Evolutionary conservation across 2,888 invertebrate genomes (phyloP).

Genomic region (Tubulanus polymorphus): DNA sequence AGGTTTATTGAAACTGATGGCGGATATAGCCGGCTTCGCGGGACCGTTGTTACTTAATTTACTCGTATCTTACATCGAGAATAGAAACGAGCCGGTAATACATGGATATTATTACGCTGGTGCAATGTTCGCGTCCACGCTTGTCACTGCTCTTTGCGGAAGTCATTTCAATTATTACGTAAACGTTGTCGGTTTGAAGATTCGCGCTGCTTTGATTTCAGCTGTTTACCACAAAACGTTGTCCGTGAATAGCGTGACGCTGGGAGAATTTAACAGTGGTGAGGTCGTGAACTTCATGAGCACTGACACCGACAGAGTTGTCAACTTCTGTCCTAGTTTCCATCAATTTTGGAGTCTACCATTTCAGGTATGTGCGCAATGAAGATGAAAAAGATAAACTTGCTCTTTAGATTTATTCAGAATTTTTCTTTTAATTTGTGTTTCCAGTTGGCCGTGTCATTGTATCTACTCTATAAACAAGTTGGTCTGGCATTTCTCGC

Average conservation of each 20-base stretch:
- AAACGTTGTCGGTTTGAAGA: slow-evolving; percentile 71
- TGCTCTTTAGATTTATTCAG: not conserved
- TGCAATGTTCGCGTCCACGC: slow-evolving; percentile 64
- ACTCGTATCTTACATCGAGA: slow-evolving; percentile 75
- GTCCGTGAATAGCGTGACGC: slow-evolving; percentile 52
- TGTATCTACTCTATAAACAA: slow-evolving; percentile 56
- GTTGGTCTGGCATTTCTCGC: slow-evolving; percentile 87
- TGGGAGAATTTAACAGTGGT: slow-evolving; percentile 61
- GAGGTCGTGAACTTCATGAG: slow-evolving; percentile 96
- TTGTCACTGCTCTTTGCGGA: slow-evolving; percentile 73
- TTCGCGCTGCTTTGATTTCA: slow-evolving; percentile 79
- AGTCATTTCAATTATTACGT: slow-evolving; percentile 88
- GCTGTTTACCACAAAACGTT: slow-evolving; percentile 73
- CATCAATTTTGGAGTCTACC: slow-evolving; percentile 97
- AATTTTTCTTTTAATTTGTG: slow-evolving; percentile 72
- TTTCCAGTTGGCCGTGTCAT: slow-evolving; percentile 59
- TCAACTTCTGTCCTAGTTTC: slow-evolving; percentile 93
- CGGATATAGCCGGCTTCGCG: slow-evolving; percentile 80
- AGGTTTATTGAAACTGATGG: slow-evolving; percentile 64
- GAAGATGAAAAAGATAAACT: slow-evolving; percentile 52
- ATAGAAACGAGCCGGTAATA: slow-evolving; percentile 61
- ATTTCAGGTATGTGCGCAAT: slow-evolving; percentile 59
- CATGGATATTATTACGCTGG: slow-evolving; percentile 58
- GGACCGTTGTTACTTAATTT: slow-evolving; percentile 83
- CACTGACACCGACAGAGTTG: slow-evolving; percentile 90